Conservation (phyloP, 37 sponge, comb jelly and placozoan species). For the Theonella swinhoei region DNA sequence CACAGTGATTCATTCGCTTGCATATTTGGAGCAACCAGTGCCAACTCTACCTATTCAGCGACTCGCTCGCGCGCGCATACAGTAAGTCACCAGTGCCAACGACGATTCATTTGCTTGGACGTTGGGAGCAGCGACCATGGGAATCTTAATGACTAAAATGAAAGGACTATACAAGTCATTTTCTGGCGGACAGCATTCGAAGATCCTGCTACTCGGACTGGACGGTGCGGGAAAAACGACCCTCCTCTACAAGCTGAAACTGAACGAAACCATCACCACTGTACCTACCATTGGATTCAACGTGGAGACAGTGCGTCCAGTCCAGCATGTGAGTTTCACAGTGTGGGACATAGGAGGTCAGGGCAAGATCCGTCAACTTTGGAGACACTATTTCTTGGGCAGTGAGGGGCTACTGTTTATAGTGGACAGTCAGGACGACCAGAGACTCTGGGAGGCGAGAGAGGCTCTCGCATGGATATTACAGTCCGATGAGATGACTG, state of each 20-base stretch:
- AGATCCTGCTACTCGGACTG: constrained; percentile 66
- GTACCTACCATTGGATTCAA: constrained; percentile 69
- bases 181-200: not conserved
- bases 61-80: no score
- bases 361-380: constrained; percentile 56
- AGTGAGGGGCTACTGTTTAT: constrained; percentile 29
- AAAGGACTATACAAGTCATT: constrained; percentile 4
- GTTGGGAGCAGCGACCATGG: no score
- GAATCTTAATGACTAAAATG: not conserved
- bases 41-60: no score
- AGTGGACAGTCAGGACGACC: constrained; percentile 16
- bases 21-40: no score
- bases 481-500: constrained; percentile 63
- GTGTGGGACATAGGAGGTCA: constrained; percentile 74
- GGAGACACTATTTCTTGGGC: constrained; percentile 58
- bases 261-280: constrained; percentile 60
- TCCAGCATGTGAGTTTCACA: constrained; percentile 40
- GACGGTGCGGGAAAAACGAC: constrained; percentile 74
- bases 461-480: constrained; percentile 63
- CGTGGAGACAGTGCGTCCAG: constrained; percentile 34
- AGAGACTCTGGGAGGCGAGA: constrained; percentile 50
- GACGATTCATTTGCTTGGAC: no score
- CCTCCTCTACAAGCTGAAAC: constrained; percentile 72
- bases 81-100: no score
- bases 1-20: no score